Conservation (phyloP, 2,113 vertebrate species). For the Lophius piscatorius region DNA sequence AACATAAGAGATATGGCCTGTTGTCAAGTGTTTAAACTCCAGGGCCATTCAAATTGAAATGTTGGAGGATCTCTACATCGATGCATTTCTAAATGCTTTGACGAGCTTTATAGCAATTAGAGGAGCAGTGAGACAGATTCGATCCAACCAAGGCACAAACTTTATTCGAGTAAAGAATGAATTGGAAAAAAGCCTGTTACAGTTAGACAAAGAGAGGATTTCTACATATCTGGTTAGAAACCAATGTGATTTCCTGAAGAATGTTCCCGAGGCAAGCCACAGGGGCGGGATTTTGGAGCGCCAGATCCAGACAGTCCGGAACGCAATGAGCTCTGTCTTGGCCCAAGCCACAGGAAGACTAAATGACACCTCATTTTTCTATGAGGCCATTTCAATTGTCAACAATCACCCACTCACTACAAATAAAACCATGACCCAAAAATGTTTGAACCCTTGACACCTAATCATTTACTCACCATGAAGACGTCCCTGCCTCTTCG, state of each 20-base stretch:
- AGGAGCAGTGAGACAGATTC: neutral
- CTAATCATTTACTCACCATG: neutral
- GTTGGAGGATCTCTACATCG: neutral
- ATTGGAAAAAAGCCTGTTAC: too few relatives aligned
- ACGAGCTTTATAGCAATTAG: neutral
- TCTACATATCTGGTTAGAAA: neutral
- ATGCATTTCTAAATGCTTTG: neutral
- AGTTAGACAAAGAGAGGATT: conserved; percentile 1
- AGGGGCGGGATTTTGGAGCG: neutral
- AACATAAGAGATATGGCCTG: neutral
- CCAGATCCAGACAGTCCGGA: neutral
- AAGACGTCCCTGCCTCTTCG: neutral
- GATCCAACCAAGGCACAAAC: neutral
- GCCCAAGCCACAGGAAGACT: neutral
- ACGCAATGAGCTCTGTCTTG: neutral
- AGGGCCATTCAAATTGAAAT: neutral
- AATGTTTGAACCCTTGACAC: neutral
- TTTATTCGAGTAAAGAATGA: neutral
- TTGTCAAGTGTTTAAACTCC: neutral
- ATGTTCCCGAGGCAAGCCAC: neutral
- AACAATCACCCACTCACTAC: neutral
- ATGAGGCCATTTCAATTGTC: neutral
- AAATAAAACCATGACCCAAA: neutral
- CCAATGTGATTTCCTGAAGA: neutral
- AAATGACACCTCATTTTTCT: conserved; percentile 1